Evolutionary conservation across 2,888 invertebrate genomes (phyloP).

Genomic region (Allophyes oxyacanthae): DNA sequence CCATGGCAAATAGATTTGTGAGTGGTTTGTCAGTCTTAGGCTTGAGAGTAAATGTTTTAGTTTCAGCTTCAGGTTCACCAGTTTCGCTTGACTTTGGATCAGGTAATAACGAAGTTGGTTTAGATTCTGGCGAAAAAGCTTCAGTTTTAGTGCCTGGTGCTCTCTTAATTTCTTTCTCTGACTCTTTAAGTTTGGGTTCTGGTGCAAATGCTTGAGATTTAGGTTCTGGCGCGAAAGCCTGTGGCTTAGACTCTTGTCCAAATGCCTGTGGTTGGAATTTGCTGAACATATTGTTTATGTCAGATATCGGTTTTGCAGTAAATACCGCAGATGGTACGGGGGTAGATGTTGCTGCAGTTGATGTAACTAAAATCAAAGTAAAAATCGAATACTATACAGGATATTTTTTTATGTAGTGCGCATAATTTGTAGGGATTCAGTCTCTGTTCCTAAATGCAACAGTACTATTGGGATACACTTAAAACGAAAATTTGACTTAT

Average conservation of each 20-base stretch:
- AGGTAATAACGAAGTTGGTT: slow-evolving; percentile 38
- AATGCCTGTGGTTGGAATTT: slow-evolving; percentile 68
- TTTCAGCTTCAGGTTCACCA: slow-evolving; percentile 70
- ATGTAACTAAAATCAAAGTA: slow-evolving; percentile 42
- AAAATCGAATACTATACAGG: neutral
- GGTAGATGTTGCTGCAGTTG: slow-evolving; percentile 58
- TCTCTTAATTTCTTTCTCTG: neutral
- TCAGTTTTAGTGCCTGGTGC: slow-evolving; percentile 38
- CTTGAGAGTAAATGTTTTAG: slow-evolving; percentile 57
- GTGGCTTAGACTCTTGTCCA: slow-evolving; percentile 56
- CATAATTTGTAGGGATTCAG: no score
- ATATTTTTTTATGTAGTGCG: no score
- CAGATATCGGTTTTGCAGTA: slow-evolving; percentile 73
- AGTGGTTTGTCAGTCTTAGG: slow-evolving; percentile 69
- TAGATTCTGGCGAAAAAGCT: slow-evolving; percentile 24
- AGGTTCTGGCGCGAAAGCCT: slow-evolving; percentile 35
- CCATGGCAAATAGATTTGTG: slow-evolving; percentile 71
- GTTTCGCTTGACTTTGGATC: slow-evolving; percentile 75
- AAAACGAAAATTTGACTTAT: no score
- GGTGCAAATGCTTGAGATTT: slow-evolving; percentile 28
- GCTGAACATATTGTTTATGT: slow-evolving; percentile 72
- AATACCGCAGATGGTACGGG: slow-evolving; percentile 64
- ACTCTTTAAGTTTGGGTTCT: slow-evolving; percentile 22
- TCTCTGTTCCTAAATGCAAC: no score
- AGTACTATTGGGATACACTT: no score